Evolutionary conservation across 1,140 invertebrate genomes (phyloP).

Genomic region (Glossosoma conforme): DNA sequence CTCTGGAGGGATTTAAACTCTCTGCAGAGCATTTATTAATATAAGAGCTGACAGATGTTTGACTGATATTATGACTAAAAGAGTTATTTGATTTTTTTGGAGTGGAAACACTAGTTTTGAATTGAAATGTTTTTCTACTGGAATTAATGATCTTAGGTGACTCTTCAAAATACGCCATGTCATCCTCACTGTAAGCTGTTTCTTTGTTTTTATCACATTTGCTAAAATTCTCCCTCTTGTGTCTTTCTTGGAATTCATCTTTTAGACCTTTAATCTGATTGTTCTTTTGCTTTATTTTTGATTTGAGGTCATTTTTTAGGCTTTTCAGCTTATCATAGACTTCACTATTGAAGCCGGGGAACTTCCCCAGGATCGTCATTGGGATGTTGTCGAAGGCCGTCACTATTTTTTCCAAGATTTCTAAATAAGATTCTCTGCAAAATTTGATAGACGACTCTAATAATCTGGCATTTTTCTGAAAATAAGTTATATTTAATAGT

Average conservation of each 20-base stretch:
- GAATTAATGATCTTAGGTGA: neutral
- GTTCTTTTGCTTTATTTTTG: conserved; percentile 22
- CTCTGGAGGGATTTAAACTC: no score
- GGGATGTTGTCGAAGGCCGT: conserved; percentile 45
- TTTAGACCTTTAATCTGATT: conserved; percentile 10
- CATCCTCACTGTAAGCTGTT: neutral
- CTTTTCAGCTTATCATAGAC: conserved; percentile 41
- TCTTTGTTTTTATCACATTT: neutral
- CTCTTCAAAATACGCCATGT: neutral
- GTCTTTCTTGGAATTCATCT: conserved; percentile 2
- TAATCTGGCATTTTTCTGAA: conserved; percentile 33
- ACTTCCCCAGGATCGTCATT: conserved; percentile 40
- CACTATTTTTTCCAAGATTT: conserved; percentile 44
- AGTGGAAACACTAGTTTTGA: no score
- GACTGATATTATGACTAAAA: no score
- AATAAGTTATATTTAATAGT: no score
- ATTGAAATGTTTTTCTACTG: no score
- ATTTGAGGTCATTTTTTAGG: conserved; percentile 26
- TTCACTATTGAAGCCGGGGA: conserved; percentile 40
- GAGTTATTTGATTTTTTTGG: no score
- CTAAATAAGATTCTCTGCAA: conserved; percentile 43
- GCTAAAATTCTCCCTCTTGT: neutral
- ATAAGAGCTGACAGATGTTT: no score
- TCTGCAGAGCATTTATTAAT: no score
- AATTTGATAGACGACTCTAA: conserved; percentile 34